phyloP scores from a whole-genome alignment of 2,113 vertebrate genomes.

The Perognathus longimembris region DNA sequence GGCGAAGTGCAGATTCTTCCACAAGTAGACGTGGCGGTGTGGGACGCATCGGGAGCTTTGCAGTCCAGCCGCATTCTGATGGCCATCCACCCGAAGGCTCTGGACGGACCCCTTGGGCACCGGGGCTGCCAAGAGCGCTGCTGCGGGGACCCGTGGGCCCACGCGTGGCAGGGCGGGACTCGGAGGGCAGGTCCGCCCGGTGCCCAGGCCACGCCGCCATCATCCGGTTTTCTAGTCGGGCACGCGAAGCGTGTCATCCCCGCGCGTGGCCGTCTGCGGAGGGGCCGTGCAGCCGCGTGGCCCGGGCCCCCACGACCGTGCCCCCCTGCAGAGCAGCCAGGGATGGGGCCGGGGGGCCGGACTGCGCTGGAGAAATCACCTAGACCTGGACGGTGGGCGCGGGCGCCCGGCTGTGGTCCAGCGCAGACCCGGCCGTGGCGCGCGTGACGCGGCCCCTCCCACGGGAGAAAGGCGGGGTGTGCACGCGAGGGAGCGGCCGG shows the following conservation, averaged over 20 bases:
- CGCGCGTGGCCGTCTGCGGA: neutral
- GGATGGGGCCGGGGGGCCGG: too few relatives aligned
- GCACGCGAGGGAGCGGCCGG: too few relatives aligned
- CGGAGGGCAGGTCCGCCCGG: neutral
- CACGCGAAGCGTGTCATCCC: neutral
- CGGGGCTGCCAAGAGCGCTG: neutral
- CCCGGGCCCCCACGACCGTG: neutral
- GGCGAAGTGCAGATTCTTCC: constrained; percentile 18
- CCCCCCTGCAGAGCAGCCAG: neutral
- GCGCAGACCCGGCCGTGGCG: neutral
- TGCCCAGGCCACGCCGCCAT: neutral
- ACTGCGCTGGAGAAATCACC: neutral
- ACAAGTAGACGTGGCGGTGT: neutral
- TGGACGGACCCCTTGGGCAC: constrained; percentile 51
- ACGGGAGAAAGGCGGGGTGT: rapidly evolving
- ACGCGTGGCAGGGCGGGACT: neutral
- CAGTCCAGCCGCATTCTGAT: neutral
- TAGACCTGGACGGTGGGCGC: neutral
- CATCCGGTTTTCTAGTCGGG: neutral
- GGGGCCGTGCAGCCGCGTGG: neutral
- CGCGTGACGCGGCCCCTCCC: neutral
- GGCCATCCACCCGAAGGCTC: constrained; percentile 64
- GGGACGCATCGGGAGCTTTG: neutral
- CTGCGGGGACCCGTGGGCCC: neutral
- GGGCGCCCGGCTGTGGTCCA: neutral